These are phyloP conservation scores for Tuta absoluta DNA, from an alignment of 2,888 invertebrate species.

Conservation along the genomic window DNA sequence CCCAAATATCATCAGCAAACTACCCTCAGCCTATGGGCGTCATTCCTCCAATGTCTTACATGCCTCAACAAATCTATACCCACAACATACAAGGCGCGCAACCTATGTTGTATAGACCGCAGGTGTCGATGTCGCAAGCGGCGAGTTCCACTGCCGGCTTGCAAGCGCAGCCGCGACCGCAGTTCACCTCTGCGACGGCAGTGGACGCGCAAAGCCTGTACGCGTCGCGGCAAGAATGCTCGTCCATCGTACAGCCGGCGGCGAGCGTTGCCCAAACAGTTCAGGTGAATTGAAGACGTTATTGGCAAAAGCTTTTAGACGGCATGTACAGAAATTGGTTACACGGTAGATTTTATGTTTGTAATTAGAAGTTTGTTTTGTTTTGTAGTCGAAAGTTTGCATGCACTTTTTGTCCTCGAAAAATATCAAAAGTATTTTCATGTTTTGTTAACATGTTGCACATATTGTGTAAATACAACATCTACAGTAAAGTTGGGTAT, in stretches of 20 bases:
- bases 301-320: slow-evolving; percentile 26
- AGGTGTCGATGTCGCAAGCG: slow-evolving; percentile 50
- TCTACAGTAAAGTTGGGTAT: neutral
- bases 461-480: neutral
- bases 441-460: neutral
- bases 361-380: slow-evolving; percentile 20
- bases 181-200: slow-evolving; percentile 47
- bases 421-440: neutral
- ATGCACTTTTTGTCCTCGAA: slow-evolving; percentile 22
- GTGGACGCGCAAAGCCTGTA: slow-evolving; percentile 51
- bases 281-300: slow-evolving; percentile 49
- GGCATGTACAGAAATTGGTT: slow-evolving; percentile 26
- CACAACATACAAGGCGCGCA: slow-evolving; percentile 55
- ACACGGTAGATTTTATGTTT: slow-evolving; percentile 16
- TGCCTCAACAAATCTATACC: slow-evolving; percentile 50
- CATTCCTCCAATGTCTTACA: slow-evolving; percentile 49
- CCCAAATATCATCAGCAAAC: no score
- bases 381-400: slow-evolving; percentile 28
- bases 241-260: slow-evolving; percentile 39
- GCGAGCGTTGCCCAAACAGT: slow-evolving; percentile 33
- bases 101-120: slow-evolving; percentile 61
- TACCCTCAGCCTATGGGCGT: slow-evolving; percentile 49
- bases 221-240: slow-evolving; percentile 59
- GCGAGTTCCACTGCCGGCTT: slow-evolving; percentile 46
- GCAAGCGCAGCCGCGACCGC: slow-evolving; percentile 43